Evolutionary conservation across 2,797 vertebrate genomes (phyloP), one percentile per base, ranked within the genome.

Genomic region (Phataginus tetradactyla): DNA sequence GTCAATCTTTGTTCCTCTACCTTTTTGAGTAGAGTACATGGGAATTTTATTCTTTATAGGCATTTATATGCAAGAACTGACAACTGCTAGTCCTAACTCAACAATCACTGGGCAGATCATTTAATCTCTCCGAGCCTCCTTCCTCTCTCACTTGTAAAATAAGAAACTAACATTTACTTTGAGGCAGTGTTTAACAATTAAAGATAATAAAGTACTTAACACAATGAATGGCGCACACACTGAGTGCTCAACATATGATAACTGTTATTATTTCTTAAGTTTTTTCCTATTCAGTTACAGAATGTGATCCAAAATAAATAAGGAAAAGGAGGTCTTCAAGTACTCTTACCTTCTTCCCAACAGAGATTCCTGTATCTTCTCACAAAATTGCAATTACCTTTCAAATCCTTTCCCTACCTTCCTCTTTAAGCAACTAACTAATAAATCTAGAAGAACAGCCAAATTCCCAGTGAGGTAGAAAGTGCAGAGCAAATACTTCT

Each of bases 331-430:
- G 9, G 14, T 45, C 34, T 68, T 78, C 18, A 49, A 11, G 63
- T 12, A 61, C 45, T 53, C 51, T 53, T 42, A 66, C 34, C 49
- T 29, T 72, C 11, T 83, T 94, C 86, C 25, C 34, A 71, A 51
- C 12, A 72, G 77, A 75, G 13, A 72, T 92, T 64, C 29, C 20
- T 91, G 11, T 68, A 17, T 77, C 15, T 21, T 87, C 18, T 91
- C 49, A 96, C 34, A 78, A 86, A 92, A 92, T 63, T 85, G 23
- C 53, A 80, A 63, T 83, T 79, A 69, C 20, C 23, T 59, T 93
- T 87, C 49, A 64, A 85, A 93, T 53, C 12, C 3, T 79, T 79
- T 63, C 45, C 57, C 49, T 66, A 32, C 23, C 49, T 79, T 93
- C 23, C 7, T 85, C 37, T 91, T 94, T 66, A 90, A 59, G 68